Evolutionary conservation across 1,140 invertebrate species (phyloP).

Genomic region (Diploscapter pachys): DNA sequence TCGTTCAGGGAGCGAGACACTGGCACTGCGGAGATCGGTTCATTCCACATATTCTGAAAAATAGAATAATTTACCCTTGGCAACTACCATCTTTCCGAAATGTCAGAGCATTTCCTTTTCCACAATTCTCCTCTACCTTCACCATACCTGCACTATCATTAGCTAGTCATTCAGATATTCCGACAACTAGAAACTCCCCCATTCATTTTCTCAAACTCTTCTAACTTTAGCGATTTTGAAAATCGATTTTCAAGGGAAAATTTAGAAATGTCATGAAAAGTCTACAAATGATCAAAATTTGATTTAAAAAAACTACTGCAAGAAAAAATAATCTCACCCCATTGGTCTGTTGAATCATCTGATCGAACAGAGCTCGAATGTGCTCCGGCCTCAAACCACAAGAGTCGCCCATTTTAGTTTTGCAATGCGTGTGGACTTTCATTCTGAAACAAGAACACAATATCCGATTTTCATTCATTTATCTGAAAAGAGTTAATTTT

Average conservation of each 20-base stretch:
- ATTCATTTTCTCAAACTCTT: too few relatives aligned
- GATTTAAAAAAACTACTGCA: neutral
- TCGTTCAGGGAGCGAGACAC: constrained; percentile 32
- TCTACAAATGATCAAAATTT: neutral
- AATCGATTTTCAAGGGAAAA: too few relatives aligned
- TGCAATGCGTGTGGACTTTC: constrained; percentile 39
- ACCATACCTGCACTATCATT: neutral
- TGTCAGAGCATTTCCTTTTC: constrained; percentile 5
- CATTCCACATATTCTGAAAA: constrained; percentile 32
- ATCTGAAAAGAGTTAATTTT: too few relatives aligned
- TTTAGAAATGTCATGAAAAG: neutral
- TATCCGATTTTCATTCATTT: too few relatives aligned
- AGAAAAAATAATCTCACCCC: constrained; percentile 6
- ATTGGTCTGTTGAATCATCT: constrained; percentile 28
- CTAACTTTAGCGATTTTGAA: neutral
- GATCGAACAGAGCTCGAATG: constrained; percentile 28
- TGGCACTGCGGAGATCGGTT: constrained; percentile 16
- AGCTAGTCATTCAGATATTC: neutral
- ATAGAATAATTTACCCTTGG: neutral
- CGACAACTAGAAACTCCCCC: neutral
- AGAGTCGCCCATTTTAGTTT: constrained; percentile 30
- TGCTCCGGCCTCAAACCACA: constrained; percentile 40
- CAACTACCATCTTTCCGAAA: neutral
- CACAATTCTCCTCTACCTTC: neutral
- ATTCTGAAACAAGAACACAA: constrained; percentile 16